phyloP scores from a whole-genome alignment of 2,888 invertebrate genomes.

The Acleris sparsana region DNA sequence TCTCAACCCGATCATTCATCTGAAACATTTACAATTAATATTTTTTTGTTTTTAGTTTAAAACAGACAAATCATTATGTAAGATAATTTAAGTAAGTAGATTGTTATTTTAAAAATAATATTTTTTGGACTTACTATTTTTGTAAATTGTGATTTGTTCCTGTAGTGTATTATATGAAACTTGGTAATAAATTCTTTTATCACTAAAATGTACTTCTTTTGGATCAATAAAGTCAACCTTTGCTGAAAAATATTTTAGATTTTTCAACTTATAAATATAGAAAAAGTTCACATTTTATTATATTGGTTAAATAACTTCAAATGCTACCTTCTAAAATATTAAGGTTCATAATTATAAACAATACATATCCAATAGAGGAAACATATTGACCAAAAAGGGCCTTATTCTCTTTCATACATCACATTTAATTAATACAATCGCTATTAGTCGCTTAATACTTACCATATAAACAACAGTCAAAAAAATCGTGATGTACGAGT shows the following conservation, averaged over 20 bases:
- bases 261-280: too few species aligned
- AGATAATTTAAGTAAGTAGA: neutral
- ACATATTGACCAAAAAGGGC: too few species aligned
- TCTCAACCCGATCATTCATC: slow-evolving; percentile 10
- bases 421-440: too few species aligned
- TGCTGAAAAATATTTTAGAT: slow-evolving; percentile 19
- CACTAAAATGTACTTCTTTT: neutral
- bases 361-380: too few species aligned
- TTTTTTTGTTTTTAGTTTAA: neutral
- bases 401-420: too few species aligned
- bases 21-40: neutral
- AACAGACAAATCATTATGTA: too few species aligned
- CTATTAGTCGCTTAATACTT: neutral
- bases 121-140: neutral
- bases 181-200: slow-evolving; percentile 6
- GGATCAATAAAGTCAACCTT: slow-evolving; percentile 2
- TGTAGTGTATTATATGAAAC: slow-evolving; percentile 16
- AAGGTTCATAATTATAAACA: too few species aligned
- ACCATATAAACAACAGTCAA: neutral
- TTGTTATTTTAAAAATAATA: neutral
- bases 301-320: too few species aligned
- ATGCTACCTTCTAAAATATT: too few species aligned
- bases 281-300: too few species aligned
- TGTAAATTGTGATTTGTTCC: neutral
- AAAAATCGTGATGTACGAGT: slow-evolving; percentile 3